These are phyloP conservation scores for Upupa epops DNA, from an alignment of 2,113 vertebrate species.

Conservation along the genomic window DNA sequence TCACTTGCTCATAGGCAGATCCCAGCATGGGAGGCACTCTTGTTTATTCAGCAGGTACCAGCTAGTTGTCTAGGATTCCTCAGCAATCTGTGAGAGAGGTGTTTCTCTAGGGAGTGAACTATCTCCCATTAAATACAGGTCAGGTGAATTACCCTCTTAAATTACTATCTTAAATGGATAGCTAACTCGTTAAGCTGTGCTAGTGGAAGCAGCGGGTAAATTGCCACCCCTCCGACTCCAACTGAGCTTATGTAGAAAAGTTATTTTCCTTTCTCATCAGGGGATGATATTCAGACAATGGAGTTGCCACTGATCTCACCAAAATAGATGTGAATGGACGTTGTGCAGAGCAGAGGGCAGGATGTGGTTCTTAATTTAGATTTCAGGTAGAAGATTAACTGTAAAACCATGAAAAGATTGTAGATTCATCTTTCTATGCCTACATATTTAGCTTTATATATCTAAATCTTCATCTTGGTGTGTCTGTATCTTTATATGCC, in stretches of 20 bases:
- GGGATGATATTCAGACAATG: neutral
- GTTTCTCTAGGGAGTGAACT: neutral
- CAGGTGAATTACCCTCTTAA: neutral
- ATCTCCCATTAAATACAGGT: neutral
- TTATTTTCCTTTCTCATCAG: neutral
- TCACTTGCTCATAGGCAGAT: neutral
- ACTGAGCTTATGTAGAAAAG: neutral
- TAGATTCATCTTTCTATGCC: neutral
- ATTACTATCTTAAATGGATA: neutral
- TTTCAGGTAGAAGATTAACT: neutral
- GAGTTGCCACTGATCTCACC: neutral
- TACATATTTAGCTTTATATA: too few relatives aligned
- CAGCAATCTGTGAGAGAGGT: neutral
- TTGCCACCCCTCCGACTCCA: neutral
- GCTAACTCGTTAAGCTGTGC: neutral
- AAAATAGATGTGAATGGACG: neutral
- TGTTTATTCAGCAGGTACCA: neutral
- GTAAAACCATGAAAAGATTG: neutral
- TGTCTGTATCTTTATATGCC: too few relatives aligned
- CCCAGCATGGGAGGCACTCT: fast-evolving
- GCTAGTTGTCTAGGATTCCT: neutral
- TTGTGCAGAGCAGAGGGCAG: fast-evolving
- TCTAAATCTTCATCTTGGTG: too few relatives aligned
- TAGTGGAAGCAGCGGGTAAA: neutral
- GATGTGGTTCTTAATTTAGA: neutral